Percentiles rank a stretch among this genome's conserved stretches.
phyloP scores from a whole-genome alignment of 1,140 invertebrate species.

The Drosophila micromelanica region DNA sequence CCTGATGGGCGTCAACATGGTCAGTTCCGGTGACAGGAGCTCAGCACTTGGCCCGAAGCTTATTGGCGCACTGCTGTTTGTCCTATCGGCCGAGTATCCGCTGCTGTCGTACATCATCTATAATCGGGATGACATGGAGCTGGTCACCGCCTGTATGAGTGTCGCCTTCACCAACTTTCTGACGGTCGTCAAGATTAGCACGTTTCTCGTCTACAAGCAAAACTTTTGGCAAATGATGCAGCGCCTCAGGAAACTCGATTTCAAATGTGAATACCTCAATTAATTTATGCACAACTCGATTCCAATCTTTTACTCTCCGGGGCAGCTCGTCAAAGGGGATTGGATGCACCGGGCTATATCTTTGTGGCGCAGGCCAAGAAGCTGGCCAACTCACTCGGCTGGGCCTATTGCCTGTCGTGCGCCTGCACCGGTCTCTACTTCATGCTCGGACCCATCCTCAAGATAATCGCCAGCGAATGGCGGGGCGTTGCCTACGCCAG shows the following conservation, averaged over 20 bases:
- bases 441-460: conserved; percentile 64
- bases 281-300: conserved; percentile 5
- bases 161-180: conserved; percentile 73
- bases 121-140: conserved; percentile 62
- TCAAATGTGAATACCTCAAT: conserved; percentile 54
- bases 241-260: conserved; percentile 64
- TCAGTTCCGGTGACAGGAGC: neutral
- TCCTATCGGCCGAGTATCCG: conserved; percentile 72
- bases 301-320: neutral
- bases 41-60: conserved; percentile 39
- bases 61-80: conserved; percentile 54
- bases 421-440: conserved; percentile 68
- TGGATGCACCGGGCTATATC: neutral
- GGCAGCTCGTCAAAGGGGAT: conserved; percentile 33
- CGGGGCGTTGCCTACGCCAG: conserved; percentile 18
- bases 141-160: conserved; percentile 69
- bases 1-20: conserved; percentile 54
- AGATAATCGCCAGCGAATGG: conserved; percentile 46
- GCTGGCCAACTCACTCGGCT: conserved; percentile 51
- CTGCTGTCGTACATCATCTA: conserved; percentile 63
- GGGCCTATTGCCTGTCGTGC: conserved; percentile 63
- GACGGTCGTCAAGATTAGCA: conserved; percentile 70
- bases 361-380: conserved; percentile 57
- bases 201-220: conserved; percentile 62
- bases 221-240: conserved; percentile 63